Conservation (phyloP, 2,888 invertebrate species). For the Bombylius major region DNA sequence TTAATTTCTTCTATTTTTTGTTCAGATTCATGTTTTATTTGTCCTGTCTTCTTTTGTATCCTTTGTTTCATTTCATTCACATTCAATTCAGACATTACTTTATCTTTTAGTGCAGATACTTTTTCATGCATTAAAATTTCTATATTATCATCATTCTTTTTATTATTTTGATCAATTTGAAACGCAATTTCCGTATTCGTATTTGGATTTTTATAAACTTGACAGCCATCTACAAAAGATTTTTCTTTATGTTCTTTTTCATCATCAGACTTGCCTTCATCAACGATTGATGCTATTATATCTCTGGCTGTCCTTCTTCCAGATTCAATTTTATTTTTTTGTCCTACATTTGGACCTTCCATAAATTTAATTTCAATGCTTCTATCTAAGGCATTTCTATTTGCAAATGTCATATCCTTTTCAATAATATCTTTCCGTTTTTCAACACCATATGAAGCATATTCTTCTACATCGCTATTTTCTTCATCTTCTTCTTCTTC, state of each 20-base stretch:
- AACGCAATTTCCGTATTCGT: conserved; percentile 18
- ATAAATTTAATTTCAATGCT: background rate
- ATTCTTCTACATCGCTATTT: conserved; percentile 14
- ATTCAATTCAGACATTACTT: conserved; percentile 13
- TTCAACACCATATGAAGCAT: too few relatives aligned
- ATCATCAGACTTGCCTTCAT: conserved; percentile 22
- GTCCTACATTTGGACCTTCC: background rate
- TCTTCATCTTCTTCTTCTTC: conserved; percentile 20
- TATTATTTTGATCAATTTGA: background rate
- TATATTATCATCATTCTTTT: background rate
- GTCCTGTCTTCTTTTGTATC: too few relatives aligned
- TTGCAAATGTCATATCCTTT: background rate
- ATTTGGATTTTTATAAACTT: conserved; percentile 35
- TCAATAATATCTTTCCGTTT: too few relatives aligned
- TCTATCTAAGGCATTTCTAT: background rate
- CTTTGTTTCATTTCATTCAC: conserved; percentile 5
- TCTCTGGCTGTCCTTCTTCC: conserved; percentile 12
- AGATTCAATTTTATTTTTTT: conserved; percentile 1
- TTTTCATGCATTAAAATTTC: background rate
- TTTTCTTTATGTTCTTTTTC: conserved; percentile 13
- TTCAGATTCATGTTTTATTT: too few relatives aligned
- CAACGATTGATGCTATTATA: background rate
- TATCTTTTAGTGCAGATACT: conserved; percentile 11
- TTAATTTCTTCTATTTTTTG: too few relatives aligned
- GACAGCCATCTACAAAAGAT: conserved; percentile 29